These are phyloP conservation scores for Vollenhovia emeryi DNA, from an alignment of 1,140 invertebrate genomes.

Conservation along the genomic window DNA sequence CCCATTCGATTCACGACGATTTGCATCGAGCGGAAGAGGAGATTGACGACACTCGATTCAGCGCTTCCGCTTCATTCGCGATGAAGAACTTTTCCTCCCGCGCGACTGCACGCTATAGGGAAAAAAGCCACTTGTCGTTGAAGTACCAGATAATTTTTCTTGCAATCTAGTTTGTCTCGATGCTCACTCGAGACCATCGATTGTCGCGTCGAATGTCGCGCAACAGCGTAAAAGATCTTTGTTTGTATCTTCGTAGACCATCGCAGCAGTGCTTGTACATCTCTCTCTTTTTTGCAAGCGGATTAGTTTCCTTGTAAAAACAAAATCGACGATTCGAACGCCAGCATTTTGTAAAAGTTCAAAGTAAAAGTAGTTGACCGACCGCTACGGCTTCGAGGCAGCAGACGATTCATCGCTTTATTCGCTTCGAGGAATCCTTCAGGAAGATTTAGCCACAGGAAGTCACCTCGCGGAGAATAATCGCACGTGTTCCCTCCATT, in stretches of 20 bases:
- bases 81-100: neutral
- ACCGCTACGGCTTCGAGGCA: constrained; percentile 32
- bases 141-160: constrained; percentile 3
- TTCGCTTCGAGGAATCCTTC: constrained; percentile 43
- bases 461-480: neutral
- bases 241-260: constrained; percentile 4
- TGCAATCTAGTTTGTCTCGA: neutral
- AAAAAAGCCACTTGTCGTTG: neutral
- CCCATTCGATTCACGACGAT: neutral
- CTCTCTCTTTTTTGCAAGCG: neutral
- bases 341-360: neutral
- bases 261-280: neutral
- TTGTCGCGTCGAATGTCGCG: neutral
- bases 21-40: too few relatives aligned
- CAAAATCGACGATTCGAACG: neutral
- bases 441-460: constrained; percentile 8
- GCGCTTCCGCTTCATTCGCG: neutral
- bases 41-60: neutral
- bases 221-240: constrained; percentile 3
- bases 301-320: constrained; percentile 13
- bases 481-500: neutral
- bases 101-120: neutral
- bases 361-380: constrained; percentile 35
- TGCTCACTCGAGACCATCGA: neutral
- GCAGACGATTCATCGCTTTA: constrained; percentile 39